Conservation (phyloP, 2,888 invertebrate species). For the Synergus laeviventris region DNA sequence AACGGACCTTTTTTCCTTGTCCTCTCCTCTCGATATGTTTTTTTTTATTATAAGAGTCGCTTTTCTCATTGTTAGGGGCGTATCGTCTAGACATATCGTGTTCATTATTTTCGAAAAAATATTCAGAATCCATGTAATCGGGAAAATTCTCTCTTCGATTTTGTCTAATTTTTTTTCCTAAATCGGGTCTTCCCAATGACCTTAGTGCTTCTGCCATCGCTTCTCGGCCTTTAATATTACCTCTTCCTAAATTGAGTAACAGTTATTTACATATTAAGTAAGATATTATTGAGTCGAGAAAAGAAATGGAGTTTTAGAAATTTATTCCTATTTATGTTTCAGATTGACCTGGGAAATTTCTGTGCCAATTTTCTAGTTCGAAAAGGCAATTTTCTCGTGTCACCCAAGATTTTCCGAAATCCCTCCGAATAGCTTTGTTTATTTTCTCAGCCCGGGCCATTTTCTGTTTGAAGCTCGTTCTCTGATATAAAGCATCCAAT, state of each 20-base stretch:
- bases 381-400: conserved; percentile 53
- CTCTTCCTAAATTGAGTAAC: conserved; percentile 41
- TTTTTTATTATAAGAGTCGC: background rate
- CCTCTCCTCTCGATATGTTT: background rate
- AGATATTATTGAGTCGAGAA: no score
- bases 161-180: conserved; percentile 57
- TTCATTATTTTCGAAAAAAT: conserved; percentile 1
- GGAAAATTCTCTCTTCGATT: conserved; percentile 44
- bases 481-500: conserved; percentile 52
- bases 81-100: conserved; percentile 1
- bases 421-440: conserved; percentile 38
- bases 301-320: background rate
- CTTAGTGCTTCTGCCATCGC: conserved; percentile 54
- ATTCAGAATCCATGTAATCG: background rate
- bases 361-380: conserved; percentile 58
- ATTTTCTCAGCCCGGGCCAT: conserved; percentile 16
- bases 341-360: conserved; percentile 57
- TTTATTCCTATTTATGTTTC: background rate
- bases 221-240: conserved; percentile 47
- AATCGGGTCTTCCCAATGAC: conserved; percentile 59
- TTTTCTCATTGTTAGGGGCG: background rate
- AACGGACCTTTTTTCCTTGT: background rate
- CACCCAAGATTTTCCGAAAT: conserved; percentile 22
- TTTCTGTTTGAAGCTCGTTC: conserved; percentile 40
- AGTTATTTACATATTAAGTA: no score